Evolutionary conservation across 2,888 invertebrate species (phyloP).

Genomic region (Tiliacea citrago): DNA sequence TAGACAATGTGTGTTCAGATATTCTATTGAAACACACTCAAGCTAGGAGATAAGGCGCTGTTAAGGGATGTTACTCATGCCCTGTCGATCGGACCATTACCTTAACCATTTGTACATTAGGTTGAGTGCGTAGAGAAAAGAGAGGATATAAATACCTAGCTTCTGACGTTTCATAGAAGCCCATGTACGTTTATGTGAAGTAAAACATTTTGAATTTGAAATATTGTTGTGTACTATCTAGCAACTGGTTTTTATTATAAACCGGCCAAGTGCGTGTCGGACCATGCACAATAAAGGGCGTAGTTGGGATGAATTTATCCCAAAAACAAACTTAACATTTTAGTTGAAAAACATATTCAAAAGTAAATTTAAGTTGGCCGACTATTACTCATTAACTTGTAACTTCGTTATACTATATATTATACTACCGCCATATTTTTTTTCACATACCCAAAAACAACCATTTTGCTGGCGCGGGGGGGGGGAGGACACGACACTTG

Average conservation of each 20-base stretch:
- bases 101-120: slow-evolving; percentile 51
- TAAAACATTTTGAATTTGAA: neutral
- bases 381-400: no score
- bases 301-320: no score
- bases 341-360: no score
- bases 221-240: neutral
- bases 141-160: slow-evolving; percentile 20
- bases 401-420: no score
- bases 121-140: slow-evolving; percentile 17
- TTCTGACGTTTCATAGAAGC: neutral
- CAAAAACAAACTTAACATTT: no score
- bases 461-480: no score
- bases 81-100: slow-evolving; percentile 63
- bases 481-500: no score
- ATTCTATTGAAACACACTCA: slow-evolving; percentile 58
- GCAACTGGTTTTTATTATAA: neutral
- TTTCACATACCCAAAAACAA: no score
- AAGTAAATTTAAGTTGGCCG: no score
- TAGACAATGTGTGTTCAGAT: slow-evolving; percentile 24
- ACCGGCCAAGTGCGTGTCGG: no score
- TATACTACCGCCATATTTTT: no score
- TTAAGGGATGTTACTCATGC: slow-evolving; percentile 60
- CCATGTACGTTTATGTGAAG: neutral
- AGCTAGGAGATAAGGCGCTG: slow-evolving; percentile 55
- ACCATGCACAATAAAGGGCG: no score